Evolutionary conservation across 2,888 invertebrate genomes (phyloP).

Genomic region (Prostheceraeus crozeri): DNA sequence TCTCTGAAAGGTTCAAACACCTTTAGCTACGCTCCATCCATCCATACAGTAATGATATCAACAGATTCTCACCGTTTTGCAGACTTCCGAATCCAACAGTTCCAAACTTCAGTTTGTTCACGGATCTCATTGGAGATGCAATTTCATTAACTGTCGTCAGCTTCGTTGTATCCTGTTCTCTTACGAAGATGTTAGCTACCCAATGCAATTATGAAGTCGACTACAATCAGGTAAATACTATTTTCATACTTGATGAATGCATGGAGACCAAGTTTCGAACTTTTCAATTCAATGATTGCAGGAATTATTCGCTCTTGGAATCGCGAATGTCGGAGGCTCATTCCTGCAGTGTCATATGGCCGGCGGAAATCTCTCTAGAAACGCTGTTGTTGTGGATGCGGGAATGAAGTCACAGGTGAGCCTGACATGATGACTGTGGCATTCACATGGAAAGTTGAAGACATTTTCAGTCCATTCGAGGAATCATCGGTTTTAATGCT

Average conservation of each 20-base stretch:
- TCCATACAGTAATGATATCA: too few species aligned
- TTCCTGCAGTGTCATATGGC: slow-evolving; percentile 36
- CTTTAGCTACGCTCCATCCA: too few species aligned
- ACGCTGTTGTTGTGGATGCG: slow-evolving; percentile 34
- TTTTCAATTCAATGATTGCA: too few species aligned
- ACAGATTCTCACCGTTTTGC: too few species aligned
- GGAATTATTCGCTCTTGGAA: slow-evolving; percentile 34
- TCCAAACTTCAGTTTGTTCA: slow-evolving; percentile 29
- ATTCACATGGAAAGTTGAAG: too few species aligned
- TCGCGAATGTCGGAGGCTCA: slow-evolving; percentile 30
- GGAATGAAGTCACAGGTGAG: slow-evolving; percentile 37
- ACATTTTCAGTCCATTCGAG: too few species aligned
- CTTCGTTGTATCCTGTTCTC: slow-evolving; percentile 13
- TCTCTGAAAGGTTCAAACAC: too few species aligned
- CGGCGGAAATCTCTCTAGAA: slow-evolving; percentile 26
- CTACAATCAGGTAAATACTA: slow-evolving; percentile 35
- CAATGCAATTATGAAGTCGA: slow-evolving; percentile 35
- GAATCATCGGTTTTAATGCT: too few species aligned
- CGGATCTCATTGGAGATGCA: slow-evolving; percentile 28
- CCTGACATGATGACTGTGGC: neutral
- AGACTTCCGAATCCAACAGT: slow-evolving; percentile 30
- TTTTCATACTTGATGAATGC: neutral
- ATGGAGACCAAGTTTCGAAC: neutral
- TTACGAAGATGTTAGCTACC: slow-evolving; percentile 28
- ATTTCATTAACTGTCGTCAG: slow-evolving; percentile 26